Base-by-base conservation (phyloP, 92 coral and sea anemone genomes). In the Epizoanthus rinbou region DNA sequence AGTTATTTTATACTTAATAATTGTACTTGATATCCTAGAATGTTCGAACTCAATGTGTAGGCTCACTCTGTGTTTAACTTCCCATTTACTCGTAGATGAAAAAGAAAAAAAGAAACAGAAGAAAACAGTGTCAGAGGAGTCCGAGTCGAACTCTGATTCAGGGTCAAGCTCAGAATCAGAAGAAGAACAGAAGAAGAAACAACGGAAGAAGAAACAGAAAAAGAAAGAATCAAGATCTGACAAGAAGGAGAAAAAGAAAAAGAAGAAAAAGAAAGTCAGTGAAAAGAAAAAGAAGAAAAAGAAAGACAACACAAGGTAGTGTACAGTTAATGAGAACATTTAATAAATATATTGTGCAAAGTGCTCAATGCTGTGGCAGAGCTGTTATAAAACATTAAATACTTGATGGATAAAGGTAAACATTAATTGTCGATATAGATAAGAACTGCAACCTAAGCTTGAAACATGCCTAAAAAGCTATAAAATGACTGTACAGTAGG, bases 141-240 rank as follows among this genome's bases (percentile, higher is more conserved):
- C 93, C 3, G 84, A 28, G 41, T 83, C 91, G 17, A 83, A 85
- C 25, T 84, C 92, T 24, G 96, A 75, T 3, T 89, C 96, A 73
- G 90, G 79, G 41, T 90, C 98, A 11, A 90, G 94, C 2, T 75
- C 86, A 16, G 95, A 88, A 67, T 60, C 70, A 15, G 88, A 86
- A 64, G 98, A 91, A 57, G 81, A 76, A 19, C 52, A 35, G 54
- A 82, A 78, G 81, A 86, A 62, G 76, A 81, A 88, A 64, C 85
- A 76, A 60, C 52, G 79, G 53, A 87, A 81, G 63, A 84, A 69
- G 91, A 96, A 90, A 53, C 89, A 81, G 56, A 93, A 87, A 76
- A 83, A 85, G 37, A 93, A 91, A 64, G 75, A 19, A 25, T 58
- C 80, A 75, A 80, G 76, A 24, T 53, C 33, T 10, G 87, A 83